Conservation (phyloP, 2,113 vertebrate genomes). For the Istiophorus platypterus region DNA sequence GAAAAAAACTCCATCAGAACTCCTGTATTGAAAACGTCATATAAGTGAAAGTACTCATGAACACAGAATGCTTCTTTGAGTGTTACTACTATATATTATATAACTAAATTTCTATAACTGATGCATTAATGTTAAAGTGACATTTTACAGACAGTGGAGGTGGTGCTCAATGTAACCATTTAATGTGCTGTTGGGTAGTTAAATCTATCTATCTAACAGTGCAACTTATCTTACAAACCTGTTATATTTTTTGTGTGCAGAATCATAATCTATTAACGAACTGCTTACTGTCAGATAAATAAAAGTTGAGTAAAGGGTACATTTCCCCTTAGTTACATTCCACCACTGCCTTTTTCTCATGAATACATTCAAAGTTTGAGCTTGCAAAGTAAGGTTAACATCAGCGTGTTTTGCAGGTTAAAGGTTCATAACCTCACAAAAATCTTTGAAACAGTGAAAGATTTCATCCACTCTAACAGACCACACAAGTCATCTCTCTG, state of each 20-base stretch:
- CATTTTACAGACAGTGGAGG: not conserved
- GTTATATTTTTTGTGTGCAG: not conserved
- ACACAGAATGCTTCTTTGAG: not conserved
- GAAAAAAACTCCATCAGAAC: not conserved
- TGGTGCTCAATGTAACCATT: not conserved
- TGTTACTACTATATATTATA: not conserved
- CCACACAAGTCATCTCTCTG: not conserved
- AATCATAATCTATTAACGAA: not conserved
- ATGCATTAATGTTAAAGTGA: not conserved
- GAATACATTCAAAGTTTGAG: not conserved
- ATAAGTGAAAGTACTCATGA: conserved; percentile 2
- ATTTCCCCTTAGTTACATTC: not conserved
- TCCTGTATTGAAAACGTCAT: too few relatives aligned
- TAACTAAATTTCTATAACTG: not conserved
- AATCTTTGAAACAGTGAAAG: conserved; percentile 35
- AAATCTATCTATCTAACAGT: not conserved
- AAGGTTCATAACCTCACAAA: conserved; percentile 14
- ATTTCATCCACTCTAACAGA: conserved; percentile 9
- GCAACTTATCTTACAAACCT: not conserved
- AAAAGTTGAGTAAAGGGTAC: not conserved
- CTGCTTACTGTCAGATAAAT: not conserved
- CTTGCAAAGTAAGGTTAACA: not conserved
- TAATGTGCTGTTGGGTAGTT: not conserved
- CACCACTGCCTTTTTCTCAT: not conserved
- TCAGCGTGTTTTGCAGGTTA: conserved; percentile 24